Evolutionary conservation across 2,113 vertebrate species (phyloP), one percentile per base, ranked within the genome.

Genomic region (Thomomys bottae): DNA sequence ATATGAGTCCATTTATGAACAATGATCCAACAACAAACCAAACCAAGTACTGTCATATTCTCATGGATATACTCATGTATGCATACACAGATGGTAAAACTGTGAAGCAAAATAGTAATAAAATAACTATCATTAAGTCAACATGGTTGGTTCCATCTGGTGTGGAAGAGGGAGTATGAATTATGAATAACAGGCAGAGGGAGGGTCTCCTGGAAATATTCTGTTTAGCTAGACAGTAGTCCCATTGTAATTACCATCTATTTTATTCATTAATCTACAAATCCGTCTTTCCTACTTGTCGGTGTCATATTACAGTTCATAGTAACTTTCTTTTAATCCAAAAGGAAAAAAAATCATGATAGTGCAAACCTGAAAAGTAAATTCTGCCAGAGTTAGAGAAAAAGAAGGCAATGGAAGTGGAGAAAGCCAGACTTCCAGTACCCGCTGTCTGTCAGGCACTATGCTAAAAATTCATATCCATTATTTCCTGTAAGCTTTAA

Each of bases 151-250:
- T 32, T 64, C 34, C n/a, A 21, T n/a, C 7, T 54, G 66, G 20
- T 57, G 67, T 18, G 2, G 17, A 34, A 45, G 38, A 76, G 20
- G 28, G 2, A 45, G 14, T 21, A 2, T 59, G 30, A 63, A 34
- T 24, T 17, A 28, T 45, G 10, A 84, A 30, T 54, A 32, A 28
- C 0, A 0, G 32, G 18, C 24, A 1, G 0, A 1, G 5, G 23
- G 28, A n/a, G 0, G 17, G 11, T 8, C 67, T 28, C 8, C 28
- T 4, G 4, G 12, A 70, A 75, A 59, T 59, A 36, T 28, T 63
- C 32, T 57, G 2, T 66, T 73, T 20, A 71, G 2, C 23, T 36
- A 76, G 49, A 72, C 40, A 64, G 49, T 21, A 12, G 20, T 73
- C 40, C 59, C 32, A 24, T 2, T 10, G 20, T 12, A 61, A 36